Conservation (phyloP, 1,140 invertebrate species). For the Pseudachorutes palmiensis region DNA sequence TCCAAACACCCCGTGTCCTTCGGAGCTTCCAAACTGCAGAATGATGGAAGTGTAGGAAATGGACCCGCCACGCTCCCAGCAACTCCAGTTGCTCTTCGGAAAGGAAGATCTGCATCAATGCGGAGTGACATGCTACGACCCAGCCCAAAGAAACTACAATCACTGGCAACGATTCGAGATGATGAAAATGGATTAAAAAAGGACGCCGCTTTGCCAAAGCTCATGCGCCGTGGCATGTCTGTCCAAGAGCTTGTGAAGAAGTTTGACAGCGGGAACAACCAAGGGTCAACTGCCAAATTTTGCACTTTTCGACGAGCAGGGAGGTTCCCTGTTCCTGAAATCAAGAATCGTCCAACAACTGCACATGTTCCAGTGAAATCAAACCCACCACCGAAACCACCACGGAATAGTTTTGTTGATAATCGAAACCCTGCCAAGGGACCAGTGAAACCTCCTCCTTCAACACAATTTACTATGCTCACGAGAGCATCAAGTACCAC, state of each 20-base stretch:
- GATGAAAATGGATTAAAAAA: not conserved
- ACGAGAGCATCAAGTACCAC: not conserved
- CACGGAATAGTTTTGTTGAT: not conserved
- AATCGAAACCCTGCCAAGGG: not conserved
- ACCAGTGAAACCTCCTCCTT: too few species aligned
- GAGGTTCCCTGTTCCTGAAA: too few species aligned
- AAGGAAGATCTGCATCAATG: not conserved
- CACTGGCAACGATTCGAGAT: not conserved
- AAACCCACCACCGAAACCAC: not conserved
- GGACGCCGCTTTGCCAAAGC: not conserved
- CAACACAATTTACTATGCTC: not conserved
- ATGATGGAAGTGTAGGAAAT: not conserved
- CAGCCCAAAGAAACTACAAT: not conserved
- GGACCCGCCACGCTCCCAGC: not conserved
- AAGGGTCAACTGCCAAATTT: too few species aligned
- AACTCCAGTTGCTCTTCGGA: not conserved
- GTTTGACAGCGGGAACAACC: slow-evolving; percentile 18
- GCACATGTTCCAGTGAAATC: too few species aligned
- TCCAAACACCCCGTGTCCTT: not conserved
- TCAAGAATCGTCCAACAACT: too few species aligned
- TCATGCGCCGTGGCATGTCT: slow-evolving; percentile 9
- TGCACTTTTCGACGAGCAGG: too few species aligned
- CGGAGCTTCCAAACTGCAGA: slow-evolving; percentile 5
- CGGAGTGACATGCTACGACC: slow-evolving; percentile 4
- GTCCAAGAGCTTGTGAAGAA: slow-evolving; percentile 32